Base-by-base conservation (phyloP, 2,888 invertebrate species). In the Sussaba pulchella region DNA sequence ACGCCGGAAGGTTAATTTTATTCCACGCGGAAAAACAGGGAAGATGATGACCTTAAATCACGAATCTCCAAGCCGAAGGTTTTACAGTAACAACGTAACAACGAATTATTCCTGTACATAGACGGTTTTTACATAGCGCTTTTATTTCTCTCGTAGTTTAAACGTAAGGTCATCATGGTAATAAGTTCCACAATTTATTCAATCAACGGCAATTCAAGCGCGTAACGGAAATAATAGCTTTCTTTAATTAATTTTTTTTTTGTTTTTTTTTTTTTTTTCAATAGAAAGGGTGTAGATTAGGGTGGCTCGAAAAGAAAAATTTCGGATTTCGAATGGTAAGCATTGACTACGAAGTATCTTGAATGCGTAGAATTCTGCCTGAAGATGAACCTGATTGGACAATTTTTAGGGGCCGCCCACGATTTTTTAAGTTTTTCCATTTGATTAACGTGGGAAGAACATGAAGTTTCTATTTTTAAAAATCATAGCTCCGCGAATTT, bases 71-170 rank as follows among this genome's bases (percentile, higher is more conserved):
- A 64, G 17, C 41, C 26, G 26, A 63, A 77, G 69, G 50, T 77
- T 73, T 69, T 39, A 67, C 47, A 21, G 50, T 73, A 66, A 47
- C 64, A 72, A 77, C 54, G 73, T 73, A 5, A 77, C 77, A 73
- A 77, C 21, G 54, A 61, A 67, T 69, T 81, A 77, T 81, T 77
- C 77, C 69, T 81, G 77, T 81, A 77, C 54, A 77, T 81, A 81
- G 39, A 31, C 67, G 59, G 52, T 43, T 39, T 69, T 69, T 19
- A 69, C 39, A 57, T 70, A 73, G 69, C 47, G 36, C 73, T 9
- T 77, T 81, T 73, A 81, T 81, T 81, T 81, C 69, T 73, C 77
- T 50, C 21, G 57, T 81, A 81, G 77, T 77, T 21, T 41, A 31
- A 5, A 31, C 6, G 6, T 81, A 77, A 81, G 70, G 57, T 81